phyloP scores from a whole-genome alignment of 2,888 invertebrate species.

The Callinectes sapidus region DNA sequence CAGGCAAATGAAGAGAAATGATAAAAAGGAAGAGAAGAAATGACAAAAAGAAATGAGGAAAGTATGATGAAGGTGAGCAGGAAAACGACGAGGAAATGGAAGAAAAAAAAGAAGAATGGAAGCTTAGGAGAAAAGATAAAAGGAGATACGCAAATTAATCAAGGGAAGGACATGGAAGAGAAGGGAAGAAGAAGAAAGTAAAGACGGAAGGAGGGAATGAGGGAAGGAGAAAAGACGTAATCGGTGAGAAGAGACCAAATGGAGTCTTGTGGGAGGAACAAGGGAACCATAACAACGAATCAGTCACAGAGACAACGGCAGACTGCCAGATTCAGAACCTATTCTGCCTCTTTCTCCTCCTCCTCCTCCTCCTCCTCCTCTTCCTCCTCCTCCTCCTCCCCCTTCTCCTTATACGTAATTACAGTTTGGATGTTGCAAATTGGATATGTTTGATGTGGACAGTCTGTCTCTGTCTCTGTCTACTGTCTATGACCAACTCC shows the following conservation, averaged over 20 bases:
- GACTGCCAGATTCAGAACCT: neutral
- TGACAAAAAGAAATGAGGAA: neutral
- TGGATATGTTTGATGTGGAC: neutral
- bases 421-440: neutral
- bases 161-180: too few species aligned
- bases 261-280: neutral
- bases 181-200: too few species aligned
- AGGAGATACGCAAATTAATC: too few species aligned
- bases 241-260: neutral
- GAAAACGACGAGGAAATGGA: neutral
- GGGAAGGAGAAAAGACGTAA: neutral
- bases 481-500: neutral
- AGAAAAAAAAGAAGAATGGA: neutral
- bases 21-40: too few species aligned
- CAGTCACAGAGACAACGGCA: neutral
- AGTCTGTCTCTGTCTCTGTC: neutral
- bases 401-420: neutral
- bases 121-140: neutral
- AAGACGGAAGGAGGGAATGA: neutral
- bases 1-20: neutral
- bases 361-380: constrained; percentile 17
- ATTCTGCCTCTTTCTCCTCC: neutral
- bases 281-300: neutral
- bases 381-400: neutral
- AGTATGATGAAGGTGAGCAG: neutral